A percentile compares a stretch with the other conserved stretches of the same genome.
Evolutionary conservation across 2,888 invertebrate species (phyloP).

Genomic region (Drosophila melanosoma): DNA sequence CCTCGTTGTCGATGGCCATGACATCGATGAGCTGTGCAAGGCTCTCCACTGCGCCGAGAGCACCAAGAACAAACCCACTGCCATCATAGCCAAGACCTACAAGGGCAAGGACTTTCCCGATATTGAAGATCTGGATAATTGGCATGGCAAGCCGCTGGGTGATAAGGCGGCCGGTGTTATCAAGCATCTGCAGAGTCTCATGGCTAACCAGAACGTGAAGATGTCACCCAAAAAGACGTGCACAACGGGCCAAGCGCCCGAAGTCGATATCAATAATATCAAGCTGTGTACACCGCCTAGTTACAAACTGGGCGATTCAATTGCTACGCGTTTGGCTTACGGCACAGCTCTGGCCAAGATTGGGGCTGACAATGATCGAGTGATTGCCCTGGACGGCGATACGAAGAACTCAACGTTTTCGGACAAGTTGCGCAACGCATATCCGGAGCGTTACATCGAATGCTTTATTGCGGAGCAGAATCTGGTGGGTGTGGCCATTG

Average conservation of each 20-base stretch:
- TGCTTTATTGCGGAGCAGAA: constrained; percentile 99
- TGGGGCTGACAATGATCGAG: constrained; percentile 89
- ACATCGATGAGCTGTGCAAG: constrained; percentile 95
- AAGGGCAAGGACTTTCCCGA: constrained; percentile 96
- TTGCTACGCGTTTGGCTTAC: constrained; percentile 97
- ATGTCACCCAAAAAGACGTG: constrained; percentile 88
- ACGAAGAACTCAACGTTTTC: constrained; percentile 99
- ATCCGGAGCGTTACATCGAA: constrained; percentile 93
- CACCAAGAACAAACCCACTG: constrained; percentile 94
- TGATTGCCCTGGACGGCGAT: constrained; percentile 98
- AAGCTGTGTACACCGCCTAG: constrained; percentile 91
- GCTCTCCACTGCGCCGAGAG: constrained; percentile 92
- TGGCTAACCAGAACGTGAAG: constrained; percentile 68
- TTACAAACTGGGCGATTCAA: constrained; percentile 91
- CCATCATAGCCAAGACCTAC: constrained; percentile 97
- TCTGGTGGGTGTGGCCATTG: constrained; percentile 97
- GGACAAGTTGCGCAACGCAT: constrained; percentile 93
- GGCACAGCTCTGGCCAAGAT: constrained; percentile 97
- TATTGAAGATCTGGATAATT: constrained; percentile 97
- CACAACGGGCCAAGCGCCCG: constrained; percentile 89
- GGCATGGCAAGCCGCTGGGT: constrained; percentile 99
- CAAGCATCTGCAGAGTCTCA: constrained; percentile 88
- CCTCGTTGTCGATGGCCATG: constrained; percentile 97
- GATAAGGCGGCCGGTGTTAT: constrained; percentile 90
- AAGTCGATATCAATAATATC: constrained; percentile 90